Base-by-base conservation (phyloP, 2,888 invertebrate species). In the Sarcophaga rosellei region DNA sequence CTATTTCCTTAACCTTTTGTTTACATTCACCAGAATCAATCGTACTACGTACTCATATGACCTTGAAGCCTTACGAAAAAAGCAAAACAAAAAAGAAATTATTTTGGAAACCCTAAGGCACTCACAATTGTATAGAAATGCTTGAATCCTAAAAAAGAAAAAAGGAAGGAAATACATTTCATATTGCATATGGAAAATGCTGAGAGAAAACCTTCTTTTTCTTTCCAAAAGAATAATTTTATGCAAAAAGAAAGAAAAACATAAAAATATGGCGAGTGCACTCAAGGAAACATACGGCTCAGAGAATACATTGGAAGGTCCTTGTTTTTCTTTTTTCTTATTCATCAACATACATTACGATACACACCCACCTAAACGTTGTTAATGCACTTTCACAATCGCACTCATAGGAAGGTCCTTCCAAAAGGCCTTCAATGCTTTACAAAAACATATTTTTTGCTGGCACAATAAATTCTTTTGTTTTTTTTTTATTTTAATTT, bases 321-420 rank as follows among this genome's bases (percentile, higher is more conserved):
- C 86, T 86, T 84, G 20, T 20, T 15, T 47, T 47, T 47, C 2
- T 11, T 12, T 47, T 15, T 5, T 15, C 53, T 12, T 15, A 53
- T 17, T 1, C 12, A 77, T 23, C 21, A 35, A 44, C 62, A 66
- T 23, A 69, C 25, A 78, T 47, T 21, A 77, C 65, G 76, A 5
- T 53, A 53, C 12, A 57, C 63, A 70, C 74, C 77, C 57, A 69
- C 75, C 65, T 70, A 84, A 75, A 80, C 35, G 10, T 0, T 74
- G 23, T 62, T 68, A 23, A 23, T 75, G 62, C 45, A 66, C 68
- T 53, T 53, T 4, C 5, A 53, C 53, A 53, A 12, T 12, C 53
- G 12, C 17, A 53, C 53, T 12, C 5, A 82, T 53, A 20, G 57
- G 25, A 69, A 80, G 86, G 83, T 84, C 86, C 86, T 86, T 84